Base-by-base conservation (phyloP, 37 sponge, comb jelly and placozoan species). In the Chondrilla cf. caribensis region DNA sequence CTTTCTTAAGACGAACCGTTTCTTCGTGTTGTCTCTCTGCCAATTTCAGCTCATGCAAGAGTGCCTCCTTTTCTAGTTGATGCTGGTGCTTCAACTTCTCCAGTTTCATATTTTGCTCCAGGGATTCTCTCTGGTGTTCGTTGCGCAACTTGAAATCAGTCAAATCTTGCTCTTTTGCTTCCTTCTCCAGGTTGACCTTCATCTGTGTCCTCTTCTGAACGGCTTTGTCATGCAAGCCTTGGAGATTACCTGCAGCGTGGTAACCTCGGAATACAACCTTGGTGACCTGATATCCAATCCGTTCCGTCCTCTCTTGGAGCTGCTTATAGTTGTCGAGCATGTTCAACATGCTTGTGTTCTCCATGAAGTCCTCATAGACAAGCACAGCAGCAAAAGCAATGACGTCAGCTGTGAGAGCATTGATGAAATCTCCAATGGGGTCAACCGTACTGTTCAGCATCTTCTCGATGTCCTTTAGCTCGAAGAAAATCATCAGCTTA, bases 401-500 rank as follows among this genome's bases (percentile, higher is more conserved):
- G 32, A 92, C 89, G 55, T 95, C 95, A 60, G 95, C 93, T 72
- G 86, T 78, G 19, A 92, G 59, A 6, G 92, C 88, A 83, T 95
- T 95, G 80, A 90, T 90, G 57, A 95, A 88, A 82, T 95, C 95
- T 24, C 86, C 95, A 79, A 95, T 89, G 29, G 95, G 95, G 70
- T 95, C 95, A 2, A 85, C 70, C 5, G 95, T 95, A 40, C 92
- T 84, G 81, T 91, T 89, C 57, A 95, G 18, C 94, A 93, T 93
- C 6, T 37, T 67, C 51, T 92, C 93, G 33, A 92, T 89, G 41
- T 92, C 86, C 25, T 79, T 84, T 66, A 95, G 62, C 84, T 95
- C 95, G 84, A 86, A 95, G 86, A 95, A 95, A 4, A 92, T 77
- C 95, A 95, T 95, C 70, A 89, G 77, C 70, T 95, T 95, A 19